Evolutionary conservation across 2,113 vertebrate genomes (phyloP), one percentile per base, ranked within the genome.

Genomic region (Circaetus cinerascens): DNA sequence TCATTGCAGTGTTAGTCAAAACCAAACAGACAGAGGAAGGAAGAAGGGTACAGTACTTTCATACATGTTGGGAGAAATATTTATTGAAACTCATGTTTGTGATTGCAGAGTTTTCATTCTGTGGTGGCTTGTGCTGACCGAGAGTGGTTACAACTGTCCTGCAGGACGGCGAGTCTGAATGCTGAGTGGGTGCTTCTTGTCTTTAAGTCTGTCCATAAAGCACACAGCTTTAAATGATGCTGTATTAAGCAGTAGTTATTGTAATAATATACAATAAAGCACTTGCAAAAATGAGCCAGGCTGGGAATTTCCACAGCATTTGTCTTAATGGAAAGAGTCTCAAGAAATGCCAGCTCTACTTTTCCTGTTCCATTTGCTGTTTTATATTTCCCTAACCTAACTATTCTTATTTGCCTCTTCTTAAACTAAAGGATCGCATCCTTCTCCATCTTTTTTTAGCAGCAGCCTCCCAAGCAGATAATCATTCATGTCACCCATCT

Each of bases 371-470:
- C 19, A 21, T 88, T 86, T 71, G 27, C 56, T 72, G 26, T 38
- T 86, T 73, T 27, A 8, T 79, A 76, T 72, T 97, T 66, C 46
- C 20, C 32, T 85, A 66, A 72, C 12, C 36, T 82, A 81, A 64
- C 12, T 84, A 36, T 59, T 75, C 46, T 87, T 89, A 60, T 25
- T 53, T 59, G 34, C 62, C 45, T 76, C 45, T 79, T 93, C 41
- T 91, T 73, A 90, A 93, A 79, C 8, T 80, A 69, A 94, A 75
- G 59, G 36, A 71, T 80, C 3, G 1, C 48, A 85, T 84, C 48
- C 73, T 90, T 90, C 53, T 94, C 84, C 88, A 57, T 94, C 45
- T 95, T 89, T 79, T 53, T 87, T 94, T 46, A 93, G 57, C 22
- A 68, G 60, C 41, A 94, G 36, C 15, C 11, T 95, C 27, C 77